These are phyloP conservation scores for Pseudomyrmex cubaensis DNA, from an alignment of 1,140 invertebrate species.

Conservation along the genomic window DNA sequence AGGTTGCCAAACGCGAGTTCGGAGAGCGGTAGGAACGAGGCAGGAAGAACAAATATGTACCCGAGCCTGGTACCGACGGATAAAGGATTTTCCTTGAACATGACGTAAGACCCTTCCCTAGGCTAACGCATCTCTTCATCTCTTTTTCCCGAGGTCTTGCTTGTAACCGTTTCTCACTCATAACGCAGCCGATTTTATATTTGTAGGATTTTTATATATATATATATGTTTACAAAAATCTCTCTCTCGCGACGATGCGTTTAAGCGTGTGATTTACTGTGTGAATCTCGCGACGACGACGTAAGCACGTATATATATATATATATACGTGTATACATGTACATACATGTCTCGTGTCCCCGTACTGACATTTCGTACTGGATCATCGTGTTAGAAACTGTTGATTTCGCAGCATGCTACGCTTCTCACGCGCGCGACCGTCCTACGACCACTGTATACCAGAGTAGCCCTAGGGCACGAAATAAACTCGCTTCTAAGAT, in stretches of 20 bases:
- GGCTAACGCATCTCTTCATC: conserved; percentile 50
- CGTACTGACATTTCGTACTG: conserved; percentile 17
- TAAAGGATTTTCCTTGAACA: conserved; percentile 69
- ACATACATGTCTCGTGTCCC: not conserved
- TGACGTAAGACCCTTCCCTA: conserved; percentile 64
- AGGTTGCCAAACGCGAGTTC: conserved; percentile 69
- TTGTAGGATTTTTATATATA: not conserved
- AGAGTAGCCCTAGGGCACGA: conserved; percentile 61
- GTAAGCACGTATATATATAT: not conserved
- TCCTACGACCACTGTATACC: conserved; percentile 51
- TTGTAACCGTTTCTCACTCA: not conserved
- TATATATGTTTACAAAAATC: no score
- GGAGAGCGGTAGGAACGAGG: conserved; percentile 53
- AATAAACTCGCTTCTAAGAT: conserved; percentile 74
- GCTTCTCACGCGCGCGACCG: conserved; percentile 50
- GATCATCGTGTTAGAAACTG: conserved; percentile 49
- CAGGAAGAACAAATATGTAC: conserved; percentile 66
- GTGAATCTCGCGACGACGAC: not conserved
- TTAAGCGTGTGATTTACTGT: no score
- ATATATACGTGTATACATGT: no score
- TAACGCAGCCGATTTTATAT: conserved; percentile 12
- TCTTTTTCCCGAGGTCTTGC: not conserved
- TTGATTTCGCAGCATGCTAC: conserved; percentile 41
- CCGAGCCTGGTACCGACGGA: conserved; percentile 61
- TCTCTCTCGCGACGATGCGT: no score